phyloP scores from a whole-genome alignment of 2,888 invertebrate genomes.

The Creontiades dilutus region DNA sequence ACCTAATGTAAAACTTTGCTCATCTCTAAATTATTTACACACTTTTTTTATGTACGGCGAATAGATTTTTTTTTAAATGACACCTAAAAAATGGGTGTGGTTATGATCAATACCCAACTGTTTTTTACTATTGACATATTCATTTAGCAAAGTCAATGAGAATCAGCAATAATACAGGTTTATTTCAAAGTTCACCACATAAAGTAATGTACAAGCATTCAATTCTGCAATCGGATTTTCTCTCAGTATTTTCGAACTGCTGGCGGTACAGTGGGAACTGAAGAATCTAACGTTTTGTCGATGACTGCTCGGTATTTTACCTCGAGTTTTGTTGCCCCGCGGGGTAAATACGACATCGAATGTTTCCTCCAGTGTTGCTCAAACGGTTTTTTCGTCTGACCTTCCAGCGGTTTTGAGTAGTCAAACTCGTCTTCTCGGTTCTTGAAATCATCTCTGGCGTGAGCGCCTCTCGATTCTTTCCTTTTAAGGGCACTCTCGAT shows the following conservation, averaged over 20 bases:
- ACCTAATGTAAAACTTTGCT: no score
- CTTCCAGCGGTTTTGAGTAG: conserved; percentile 93
- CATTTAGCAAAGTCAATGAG: no score
- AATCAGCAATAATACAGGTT: background rate
- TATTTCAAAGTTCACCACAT: conserved; percentile 12
- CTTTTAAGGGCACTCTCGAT: conserved; percentile 94
- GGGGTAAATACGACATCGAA: conserved; percentile 89
- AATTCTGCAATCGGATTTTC: background rate
- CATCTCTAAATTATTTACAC: no score
- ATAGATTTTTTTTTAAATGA: no score
- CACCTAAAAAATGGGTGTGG: no score
- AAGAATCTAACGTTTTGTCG: conserved; percentile 91
- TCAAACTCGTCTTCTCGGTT: conserved; percentile 90
- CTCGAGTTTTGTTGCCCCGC: conserved; percentile 86
- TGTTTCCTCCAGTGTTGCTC: conserved; percentile 99
- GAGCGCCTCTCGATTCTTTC: conserved; percentile 99
- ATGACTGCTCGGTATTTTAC: conserved; percentile 96
- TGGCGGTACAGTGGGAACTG: conserved; percentile 93
- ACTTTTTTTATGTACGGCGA: no score
- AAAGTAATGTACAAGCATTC: background rate
- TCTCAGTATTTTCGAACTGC: conserved; percentile 93
- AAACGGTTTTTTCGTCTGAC: conserved; percentile 86
- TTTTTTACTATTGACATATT: no score
- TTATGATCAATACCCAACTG: no score
- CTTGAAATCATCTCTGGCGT: conserved; percentile 94